These are phyloP conservation scores for Diceros bicornis DNA, from an alignment of 2,797 vertebrate species.

Conservation along the genomic window DNA sequence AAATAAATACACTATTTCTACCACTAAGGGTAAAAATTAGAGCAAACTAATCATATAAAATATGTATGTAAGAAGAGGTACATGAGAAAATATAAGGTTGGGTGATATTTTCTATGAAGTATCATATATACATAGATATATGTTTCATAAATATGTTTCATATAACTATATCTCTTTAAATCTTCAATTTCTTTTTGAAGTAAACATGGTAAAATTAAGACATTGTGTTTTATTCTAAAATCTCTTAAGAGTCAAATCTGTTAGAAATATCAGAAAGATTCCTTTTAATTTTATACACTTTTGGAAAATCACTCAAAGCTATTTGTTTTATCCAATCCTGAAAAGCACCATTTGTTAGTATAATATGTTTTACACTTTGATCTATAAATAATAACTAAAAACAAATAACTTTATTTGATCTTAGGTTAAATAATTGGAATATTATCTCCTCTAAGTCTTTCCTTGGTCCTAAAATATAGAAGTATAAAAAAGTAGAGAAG, in stretches of 20 bases:
- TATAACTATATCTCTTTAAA: background rate
- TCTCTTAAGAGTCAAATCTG: background rate
- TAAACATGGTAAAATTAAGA: background rate
- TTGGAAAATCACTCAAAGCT: background rate
- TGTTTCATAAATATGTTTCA: background rate
- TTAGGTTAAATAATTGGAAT: background rate
- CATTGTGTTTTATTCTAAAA: background rate
- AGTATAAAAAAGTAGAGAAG: background rate
- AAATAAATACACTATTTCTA: background rate
- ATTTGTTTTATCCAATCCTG: background rate
- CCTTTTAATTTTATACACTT: slow-evolving; percentile 12
- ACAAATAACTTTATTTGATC: background rate
- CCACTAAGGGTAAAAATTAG: background rate
- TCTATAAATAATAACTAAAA: background rate
- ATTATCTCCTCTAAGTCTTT: background rate
- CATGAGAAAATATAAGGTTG: background rate
- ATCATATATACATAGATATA: background rate
- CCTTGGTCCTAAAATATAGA: background rate
- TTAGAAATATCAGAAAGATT: background rate
- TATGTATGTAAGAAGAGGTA: background rate
- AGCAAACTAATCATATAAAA: background rate
- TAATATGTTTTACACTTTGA: background rate
- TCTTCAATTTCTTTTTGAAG: background rate
- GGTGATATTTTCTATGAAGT: background rate
- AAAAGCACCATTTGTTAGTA: background rate